Conservation (phyloP, 37 sponge, comb jelly and placozoan species). For the Ianthella basta region DNA sequence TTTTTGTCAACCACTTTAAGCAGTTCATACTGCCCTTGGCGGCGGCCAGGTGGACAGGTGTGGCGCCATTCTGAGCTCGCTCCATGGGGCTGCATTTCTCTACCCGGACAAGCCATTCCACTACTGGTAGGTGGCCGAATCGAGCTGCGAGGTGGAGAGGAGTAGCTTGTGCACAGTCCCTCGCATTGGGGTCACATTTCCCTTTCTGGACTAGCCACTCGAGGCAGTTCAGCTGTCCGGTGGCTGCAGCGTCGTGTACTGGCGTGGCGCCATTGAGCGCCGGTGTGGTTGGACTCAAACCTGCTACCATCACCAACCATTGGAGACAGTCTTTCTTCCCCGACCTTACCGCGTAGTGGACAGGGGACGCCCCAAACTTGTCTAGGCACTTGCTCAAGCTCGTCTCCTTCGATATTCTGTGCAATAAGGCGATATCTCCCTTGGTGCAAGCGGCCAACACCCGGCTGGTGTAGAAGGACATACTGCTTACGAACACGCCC, state of each 20-base stretch:
- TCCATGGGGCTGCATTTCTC: slow-evolving; percentile 46
- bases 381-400: slow-evolving; percentile 48
- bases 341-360: slow-evolving; percentile 76
- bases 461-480: background rate
- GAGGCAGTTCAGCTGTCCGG: slow-evolving; percentile 70
- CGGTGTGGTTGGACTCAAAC: slow-evolving; percentile 41
- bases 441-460: slow-evolving; percentile 56
- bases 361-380: slow-evolving; percentile 72
- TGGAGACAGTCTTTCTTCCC: slow-evolving; percentile 56
- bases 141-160: slow-evolving; percentile 67
- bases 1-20: slow-evolving; percentile 59
- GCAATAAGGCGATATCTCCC: slow-evolving; percentile 45
- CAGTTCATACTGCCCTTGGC: slow-evolving; percentile 73
- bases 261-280: slow-evolving; percentile 74
- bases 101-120: slow-evolving; percentile 60
- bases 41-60: slow-evolving; percentile 77
- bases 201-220: slow-evolving; percentile 67
- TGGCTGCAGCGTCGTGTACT: slow-evolving; percentile 79
- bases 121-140: slow-evolving; percentile 54
- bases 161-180: slow-evolving; percentile 53
- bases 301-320: slow-evolving; percentile 57
- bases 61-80: slow-evolving; percentile 71
- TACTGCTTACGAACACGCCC: no score
- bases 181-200: slow-evolving; percentile 31
- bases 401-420: slow-evolving; percentile 4